Evolutionary conservation across 2,797 vertebrate species (phyloP), one percentile per base, ranked within the genome.

Genomic region (Huso huso): DNA sequence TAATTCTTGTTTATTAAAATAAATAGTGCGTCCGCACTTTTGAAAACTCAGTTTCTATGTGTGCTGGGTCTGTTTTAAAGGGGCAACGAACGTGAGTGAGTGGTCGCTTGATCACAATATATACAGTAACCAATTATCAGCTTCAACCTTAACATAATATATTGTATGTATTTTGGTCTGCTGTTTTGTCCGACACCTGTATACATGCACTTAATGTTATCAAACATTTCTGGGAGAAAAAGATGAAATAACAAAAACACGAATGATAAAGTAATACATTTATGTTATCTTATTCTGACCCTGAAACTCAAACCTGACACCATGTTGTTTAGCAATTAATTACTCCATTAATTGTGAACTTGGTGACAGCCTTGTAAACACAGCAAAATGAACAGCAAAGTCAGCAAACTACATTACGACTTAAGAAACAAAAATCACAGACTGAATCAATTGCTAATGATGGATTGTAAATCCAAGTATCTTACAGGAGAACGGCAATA

Each of bases 221-320:
- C 18, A 18, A 18, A 2, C 18, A 18, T 18, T 18, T 83, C 79
- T 84, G 77, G 74, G 59, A 37, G 78, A 74, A 66, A 84, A 80
- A 84, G 86, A 83, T 80, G 78, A 79, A 79, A 77, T 78, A 79
- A 77, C 81, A 77, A 78, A 78, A 80, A 79, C 82, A 85, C 81
- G 82, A 80, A 78, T 79, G 77, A 76, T 87, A 78, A 77, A 81
- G 82, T 81, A 77, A 79, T 86, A 87, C 82, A 79, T 80, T 37
- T 86, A 86, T 83, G 86, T 86, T 82, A 86, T 85, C 81, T 87
- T 87, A 89, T 80, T 87, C 83, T 86, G 85, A 88, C 77, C 79
- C 82, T 82, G 81, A 83, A 83, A 83, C 78, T 77, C 76, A 83
- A 80, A 79, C 77, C 84, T 88, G 86, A 87, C 86, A 88, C 79